phyloP scores from a whole-genome alignment of 2,888 invertebrate genomes.

The Chrysolina americana region DNA sequence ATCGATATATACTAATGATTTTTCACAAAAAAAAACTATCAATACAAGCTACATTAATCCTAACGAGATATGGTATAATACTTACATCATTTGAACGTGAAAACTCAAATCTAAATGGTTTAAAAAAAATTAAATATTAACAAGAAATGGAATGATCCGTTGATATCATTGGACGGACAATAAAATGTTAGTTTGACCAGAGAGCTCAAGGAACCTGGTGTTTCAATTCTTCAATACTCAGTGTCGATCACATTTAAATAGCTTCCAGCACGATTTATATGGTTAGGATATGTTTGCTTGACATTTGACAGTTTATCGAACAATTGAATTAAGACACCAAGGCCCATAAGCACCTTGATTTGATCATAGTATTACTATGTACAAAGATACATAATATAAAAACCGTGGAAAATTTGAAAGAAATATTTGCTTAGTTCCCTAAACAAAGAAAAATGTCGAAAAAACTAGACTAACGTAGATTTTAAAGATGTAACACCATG shows the following conservation, averaged over 20 bases:
- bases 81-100: not conserved
- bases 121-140: conserved; percentile 15
- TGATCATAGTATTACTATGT: not conserved
- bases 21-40: not conserved
- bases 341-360: not conserved
- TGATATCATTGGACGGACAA: conserved; percentile 41
- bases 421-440: too few species aligned
- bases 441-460: too few species aligned
- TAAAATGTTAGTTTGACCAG: conserved; percentile 9
- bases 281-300: not conserved
- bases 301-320: too few species aligned
- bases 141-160: conserved; percentile 12
- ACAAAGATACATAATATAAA: not conserved
- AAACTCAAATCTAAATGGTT: not conserved
- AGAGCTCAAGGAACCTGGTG: not conserved
- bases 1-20: not conserved
- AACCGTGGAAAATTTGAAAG: not conserved
- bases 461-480: too few species aligned
- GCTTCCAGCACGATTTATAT: too few species aligned
- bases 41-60: not conserved
- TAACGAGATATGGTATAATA: conserved; percentile 7
- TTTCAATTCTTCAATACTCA: too few species aligned
- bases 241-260: too few species aligned
- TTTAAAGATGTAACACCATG: not conserved
- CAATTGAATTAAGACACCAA: not conserved